phyloP scores from a whole-genome alignment of 64 coral and sea anemone species.

The Pachyseris speciosa region DNA sequence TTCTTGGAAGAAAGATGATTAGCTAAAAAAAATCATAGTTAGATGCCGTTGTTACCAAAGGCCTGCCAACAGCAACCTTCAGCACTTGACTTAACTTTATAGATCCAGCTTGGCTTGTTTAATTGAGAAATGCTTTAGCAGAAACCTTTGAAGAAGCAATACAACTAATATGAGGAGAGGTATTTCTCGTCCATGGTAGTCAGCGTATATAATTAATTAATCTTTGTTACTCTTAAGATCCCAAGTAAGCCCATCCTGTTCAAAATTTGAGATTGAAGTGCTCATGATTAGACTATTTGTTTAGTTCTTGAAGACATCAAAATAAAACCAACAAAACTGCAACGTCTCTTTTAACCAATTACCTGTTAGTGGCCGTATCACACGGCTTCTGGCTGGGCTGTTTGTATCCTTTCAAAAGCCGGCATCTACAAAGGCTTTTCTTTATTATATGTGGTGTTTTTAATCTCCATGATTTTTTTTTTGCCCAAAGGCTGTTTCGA shows the following conservation, averaged over 20 bases:
- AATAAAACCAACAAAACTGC: conserved; percentile 59
- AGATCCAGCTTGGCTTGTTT: too few species aligned
- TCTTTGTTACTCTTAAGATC: conserved; percentile 30
- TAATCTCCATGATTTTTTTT: conserved; percentile 29
- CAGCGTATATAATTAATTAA: conserved; percentile 61
- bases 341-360: conserved; percentile 49
- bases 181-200: neutral
- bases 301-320: conserved; percentile 56
- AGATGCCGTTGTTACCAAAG: neutral
- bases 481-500: conserved; percentile 33
- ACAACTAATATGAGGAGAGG: neutral
- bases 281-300: conserved; percentile 41
- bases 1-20: conserved; percentile 35
- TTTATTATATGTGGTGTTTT: conserved; percentile 42
- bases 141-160: neutral
- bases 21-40: neutral
- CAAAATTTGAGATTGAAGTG: conserved; percentile 51
- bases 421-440: conserved; percentile 54
- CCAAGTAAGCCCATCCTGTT: conserved; percentile 29
- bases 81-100: too few species aligned
- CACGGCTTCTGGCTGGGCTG: conserved; percentile 31
- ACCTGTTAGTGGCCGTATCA: conserved; percentile 17
- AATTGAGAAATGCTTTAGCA: too few species aligned
- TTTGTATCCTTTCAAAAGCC: conserved; percentile 49
- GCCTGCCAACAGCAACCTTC: neutral